Conservation (phyloP, 1,140 invertebrate species). For the Leucophenga varia region DNA sequence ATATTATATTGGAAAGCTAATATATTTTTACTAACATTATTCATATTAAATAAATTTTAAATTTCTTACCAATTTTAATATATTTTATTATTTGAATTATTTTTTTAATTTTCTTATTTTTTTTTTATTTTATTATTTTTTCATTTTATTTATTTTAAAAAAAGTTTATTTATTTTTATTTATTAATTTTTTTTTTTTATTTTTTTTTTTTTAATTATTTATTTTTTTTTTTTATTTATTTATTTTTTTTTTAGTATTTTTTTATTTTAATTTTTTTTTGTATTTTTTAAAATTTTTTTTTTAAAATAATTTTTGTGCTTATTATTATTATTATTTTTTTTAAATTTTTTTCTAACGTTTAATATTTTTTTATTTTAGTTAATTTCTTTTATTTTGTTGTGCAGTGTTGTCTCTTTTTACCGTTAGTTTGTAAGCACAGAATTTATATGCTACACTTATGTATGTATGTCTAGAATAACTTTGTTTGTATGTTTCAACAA, state of each 20-base stretch:
- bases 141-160: conserved; percentile 1
- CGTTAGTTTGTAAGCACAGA: too few relatives aligned
- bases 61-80: not conserved
- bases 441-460: too few relatives aligned
- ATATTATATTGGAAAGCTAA: too few relatives aligned
- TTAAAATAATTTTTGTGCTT: conserved; percentile 1
- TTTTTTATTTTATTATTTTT: conserved; percentile 13
- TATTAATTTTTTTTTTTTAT: conserved; percentile 14
- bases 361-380: conserved; percentile 1
- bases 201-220: conserved; percentile 5
- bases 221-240: conserved; percentile 1
- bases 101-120: conserved; percentile 14
- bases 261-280: conserved; percentile 12
- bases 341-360: conserved; percentile 6
- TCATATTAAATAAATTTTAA: not conserved
- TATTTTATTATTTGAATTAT: not conserved
- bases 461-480: too few relatives aligned
- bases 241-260: conserved; percentile 15
- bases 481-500: too few relatives aligned
- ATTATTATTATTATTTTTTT: conserved; percentile 3
- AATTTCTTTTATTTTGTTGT: too few relatives aligned
- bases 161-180: conserved; percentile 6
- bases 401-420: too few relatives aligned
- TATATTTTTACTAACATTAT: too few relatives aligned
- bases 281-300: conserved; percentile 6